These are phyloP conservation scores for Dicentrarchus labrax DNA, from an alignment of 2,113 vertebrate genomes.

Conservation along the genomic window DNA sequence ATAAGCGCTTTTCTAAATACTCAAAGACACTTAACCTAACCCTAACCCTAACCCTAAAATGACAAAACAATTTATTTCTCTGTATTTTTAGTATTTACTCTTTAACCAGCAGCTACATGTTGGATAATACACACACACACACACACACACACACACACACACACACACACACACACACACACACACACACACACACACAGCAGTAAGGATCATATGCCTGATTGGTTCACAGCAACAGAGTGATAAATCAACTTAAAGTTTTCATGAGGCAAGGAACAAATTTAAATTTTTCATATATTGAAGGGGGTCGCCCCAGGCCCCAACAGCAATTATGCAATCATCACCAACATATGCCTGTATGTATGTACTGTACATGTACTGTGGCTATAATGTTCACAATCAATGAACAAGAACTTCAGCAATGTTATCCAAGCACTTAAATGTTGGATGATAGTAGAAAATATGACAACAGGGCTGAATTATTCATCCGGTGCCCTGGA, in stretches of 20 bases:
- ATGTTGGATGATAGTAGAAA: slow-evolving; percentile 29
- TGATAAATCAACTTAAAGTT: neutral
- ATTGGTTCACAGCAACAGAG: neutral
- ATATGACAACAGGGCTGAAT: slow-evolving; percentile 41
- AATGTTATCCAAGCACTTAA: neutral
- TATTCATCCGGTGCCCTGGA: slow-evolving; percentile 31
- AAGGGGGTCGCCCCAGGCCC: too few species aligned
- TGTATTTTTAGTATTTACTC: neutral
- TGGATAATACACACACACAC: slow-evolving; percentile 1
- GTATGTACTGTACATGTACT: too few species aligned
- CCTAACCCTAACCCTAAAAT: neutral
- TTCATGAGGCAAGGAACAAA: neutral
- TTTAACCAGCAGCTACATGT: neutral
- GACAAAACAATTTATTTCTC: neutral
- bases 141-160: too few species aligned
- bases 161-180: slow-evolving; percentile 5
- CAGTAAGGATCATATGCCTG: too few species aligned
- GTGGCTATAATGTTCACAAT: neutral
- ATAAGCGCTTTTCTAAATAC: too few species aligned
- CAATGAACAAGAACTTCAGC: neutral
- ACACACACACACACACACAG: neutral
- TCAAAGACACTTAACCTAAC: too few species aligned
- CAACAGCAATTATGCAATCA: too few species aligned
- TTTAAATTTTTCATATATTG: too few species aligned
- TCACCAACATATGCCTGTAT: too few species aligned